Percentiles rank a stretch among this genome's conserved stretches.
phyloP scores from a whole-genome alignment of 2,113 vertebrate species.

The Catharus minimus region DNA sequence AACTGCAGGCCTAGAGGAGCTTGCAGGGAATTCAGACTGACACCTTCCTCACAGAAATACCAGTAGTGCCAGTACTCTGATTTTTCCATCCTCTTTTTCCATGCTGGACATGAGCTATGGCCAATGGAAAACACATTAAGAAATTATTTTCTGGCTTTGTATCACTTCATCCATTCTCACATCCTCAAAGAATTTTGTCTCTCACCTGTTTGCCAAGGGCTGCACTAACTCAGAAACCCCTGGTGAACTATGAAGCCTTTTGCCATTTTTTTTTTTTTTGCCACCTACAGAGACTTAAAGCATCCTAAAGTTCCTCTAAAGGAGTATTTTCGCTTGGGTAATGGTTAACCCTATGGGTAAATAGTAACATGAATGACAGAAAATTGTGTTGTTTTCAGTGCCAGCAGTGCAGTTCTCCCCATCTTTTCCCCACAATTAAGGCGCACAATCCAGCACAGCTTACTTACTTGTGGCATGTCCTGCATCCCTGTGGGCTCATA shows the following conservation, averaged over 20 bases:
- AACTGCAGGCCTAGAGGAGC: not conserved
- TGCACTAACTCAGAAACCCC: not conserved
- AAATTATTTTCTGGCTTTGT: accelerated
- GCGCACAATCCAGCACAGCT: not conserved
- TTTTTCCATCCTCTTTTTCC: not conserved
- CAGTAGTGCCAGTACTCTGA: not conserved
- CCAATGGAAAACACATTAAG: not conserved
- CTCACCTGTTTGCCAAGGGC: not conserved
- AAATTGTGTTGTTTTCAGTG: not conserved
- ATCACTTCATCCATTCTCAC: accelerated
- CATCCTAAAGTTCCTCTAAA: not conserved
- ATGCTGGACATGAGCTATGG: not conserved
- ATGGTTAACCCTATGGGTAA: not conserved
- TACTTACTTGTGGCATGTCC: accelerated
- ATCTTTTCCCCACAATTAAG: not conserved
- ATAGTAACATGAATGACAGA: not conserved
- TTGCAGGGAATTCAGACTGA: not conserved
- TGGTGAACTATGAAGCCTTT: not conserved
- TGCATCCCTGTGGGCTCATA: accelerated
- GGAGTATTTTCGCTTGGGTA: not conserved
- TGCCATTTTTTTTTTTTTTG: not conserved
- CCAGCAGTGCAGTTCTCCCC: not conserved
- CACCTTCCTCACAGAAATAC: not conserved
- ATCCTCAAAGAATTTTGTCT: not conserved
- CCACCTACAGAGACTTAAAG: not conserved